Evolutionary conservation across 2,113 vertebrate genomes (phyloP), one percentile per base, ranked within the genome.

Genomic region (Dascyllus trimaculatus): DNA sequence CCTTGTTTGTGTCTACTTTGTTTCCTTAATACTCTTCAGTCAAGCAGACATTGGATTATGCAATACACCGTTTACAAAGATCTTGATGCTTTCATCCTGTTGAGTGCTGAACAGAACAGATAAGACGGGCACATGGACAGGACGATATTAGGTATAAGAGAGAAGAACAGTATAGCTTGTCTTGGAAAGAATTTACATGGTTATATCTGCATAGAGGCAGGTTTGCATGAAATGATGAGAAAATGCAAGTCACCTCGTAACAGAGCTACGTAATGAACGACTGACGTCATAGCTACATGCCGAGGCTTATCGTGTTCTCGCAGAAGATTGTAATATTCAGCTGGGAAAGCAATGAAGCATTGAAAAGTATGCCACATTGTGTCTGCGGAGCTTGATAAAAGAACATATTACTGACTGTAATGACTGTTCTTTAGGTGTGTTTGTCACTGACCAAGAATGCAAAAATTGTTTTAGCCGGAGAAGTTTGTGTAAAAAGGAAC

Each of bases 181-280:
- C 25, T 32, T 15, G 5, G 15, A 5, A 32, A 38, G 14, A 43
- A 73, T 89, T 90, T 93, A 81, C 79, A 86, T 87, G 21, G 25
- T 22, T 54, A 64, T 77, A 35, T 35, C 75, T 75, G 29, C 54
- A 69, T 60, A 21, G 64, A 78, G 10, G 48, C 69, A 80, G 18
- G 51, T 92, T 92, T 93, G 89, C 86, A 88, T 90, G 71, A 60
- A 25, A 26, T 56, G 3, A 75, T 80, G 63, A 52, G 59, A 76
- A 61, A 53, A 82, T 64, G 59, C 7, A 2, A 65, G 49, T 72
- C 43, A 15, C 35, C 48, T 79, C 80, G 24, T 81, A 52, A 38
- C 32, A 49, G 7, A 7, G 32, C 81, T 83, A 57, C 72, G 69
- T 67, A 87, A 88, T 35, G 58, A 66, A 49, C 11, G 40, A 14